Evolutionary conservation across 2,797 vertebrate genomes (phyloP).

Genomic region (Serranus cabrilla): DNA sequence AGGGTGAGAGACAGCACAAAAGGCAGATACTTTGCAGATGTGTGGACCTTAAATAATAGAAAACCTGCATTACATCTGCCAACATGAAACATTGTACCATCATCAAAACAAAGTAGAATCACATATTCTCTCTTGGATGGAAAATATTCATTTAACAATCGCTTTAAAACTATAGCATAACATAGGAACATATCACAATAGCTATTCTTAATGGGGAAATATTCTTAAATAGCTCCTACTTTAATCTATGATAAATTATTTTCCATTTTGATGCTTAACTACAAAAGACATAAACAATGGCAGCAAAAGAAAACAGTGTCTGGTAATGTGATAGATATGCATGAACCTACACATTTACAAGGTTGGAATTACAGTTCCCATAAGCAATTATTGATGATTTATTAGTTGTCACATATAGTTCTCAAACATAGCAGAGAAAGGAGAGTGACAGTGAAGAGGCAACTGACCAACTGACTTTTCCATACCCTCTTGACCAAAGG

Average conservation of each 20-base stretch:
- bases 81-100: slow-evolving; percentile 20
- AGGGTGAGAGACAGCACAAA: slow-evolving; percentile 9
- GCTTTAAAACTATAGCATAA: slow-evolving; percentile 48
- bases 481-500: slow-evolving; percentile 24
- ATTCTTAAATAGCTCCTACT: slow-evolving; percentile 33
- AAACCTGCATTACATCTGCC: slow-evolving; percentile 6
- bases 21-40: slow-evolving; percentile 1
- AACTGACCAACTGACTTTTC: slow-evolving; percentile 44
- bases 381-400: slow-evolving; percentile 48
- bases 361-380: slow-evolving; percentile 45
- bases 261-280: slow-evolving; percentile 37
- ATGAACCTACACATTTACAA: slow-evolving; percentile 53
- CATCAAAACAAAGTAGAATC: slow-evolving; percentile 47
- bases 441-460: slow-evolving; percentile 55
- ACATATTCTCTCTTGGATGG: slow-evolving; percentile 33
- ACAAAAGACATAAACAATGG: slow-evolving; percentile 52
- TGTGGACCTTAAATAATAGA: slow-evolving; percentile 18
- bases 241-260: slow-evolving; percentile 37
- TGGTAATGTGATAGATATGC: slow-evolving; percentile 52
- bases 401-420: slow-evolving; percentile 57
- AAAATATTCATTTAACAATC: slow-evolving; percentile 33
- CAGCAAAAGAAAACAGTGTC: slow-evolving; percentile 54
- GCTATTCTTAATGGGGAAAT: slow-evolving; percentile 20
- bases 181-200: slow-evolving; percentile 43
- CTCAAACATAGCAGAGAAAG: slow-evolving; percentile 80